Evolutionary conservation across 2,113 vertebrate species (phyloP).

Genomic region (Gadus macrocephalus): DNA sequence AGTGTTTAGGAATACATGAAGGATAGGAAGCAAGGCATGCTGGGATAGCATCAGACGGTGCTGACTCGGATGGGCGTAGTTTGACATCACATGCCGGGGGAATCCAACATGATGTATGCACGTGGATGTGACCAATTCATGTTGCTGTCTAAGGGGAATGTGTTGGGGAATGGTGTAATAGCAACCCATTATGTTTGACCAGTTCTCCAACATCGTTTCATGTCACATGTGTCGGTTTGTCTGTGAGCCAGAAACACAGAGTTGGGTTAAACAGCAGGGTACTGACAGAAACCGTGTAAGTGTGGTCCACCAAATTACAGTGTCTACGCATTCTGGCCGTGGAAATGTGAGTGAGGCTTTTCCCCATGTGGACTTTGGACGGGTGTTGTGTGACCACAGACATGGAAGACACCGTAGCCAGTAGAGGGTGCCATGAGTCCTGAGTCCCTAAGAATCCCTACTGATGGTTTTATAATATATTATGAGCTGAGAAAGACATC

Average conservation of each 20-base stretch:
- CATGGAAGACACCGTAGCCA: constrained; percentile 26
- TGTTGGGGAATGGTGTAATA: no score
- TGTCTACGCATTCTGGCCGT: constrained; percentile 63
- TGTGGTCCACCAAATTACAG: constrained; percentile 72
- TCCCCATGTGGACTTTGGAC: constrained; percentile 62
- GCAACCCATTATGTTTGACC: no score
- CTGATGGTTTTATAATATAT: neutral
- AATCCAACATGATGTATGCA: no score
- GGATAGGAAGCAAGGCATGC: no score
- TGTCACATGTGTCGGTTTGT: no score
- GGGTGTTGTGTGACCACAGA: constrained; percentile 62
- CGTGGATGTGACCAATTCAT: no score
- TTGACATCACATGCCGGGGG: no score
- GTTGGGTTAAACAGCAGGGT: neutral
- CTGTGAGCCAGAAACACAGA: no score
- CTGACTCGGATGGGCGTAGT: no score
- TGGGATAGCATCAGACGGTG: no score
- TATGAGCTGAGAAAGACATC: constrained; percentile 8
- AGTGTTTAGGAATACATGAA: constrained; percentile 28
- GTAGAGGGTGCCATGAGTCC: constrained; percentile 61
- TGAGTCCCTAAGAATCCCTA: constrained; percentile 3
- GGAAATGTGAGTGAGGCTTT: constrained; percentile 63
- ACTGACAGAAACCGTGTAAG: neutral
- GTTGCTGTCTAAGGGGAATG: no score
- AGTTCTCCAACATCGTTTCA: no score